phyloP scores from a whole-genome alignment of 2,888 invertebrate genomes.

The Netelia inedita region DNA sequence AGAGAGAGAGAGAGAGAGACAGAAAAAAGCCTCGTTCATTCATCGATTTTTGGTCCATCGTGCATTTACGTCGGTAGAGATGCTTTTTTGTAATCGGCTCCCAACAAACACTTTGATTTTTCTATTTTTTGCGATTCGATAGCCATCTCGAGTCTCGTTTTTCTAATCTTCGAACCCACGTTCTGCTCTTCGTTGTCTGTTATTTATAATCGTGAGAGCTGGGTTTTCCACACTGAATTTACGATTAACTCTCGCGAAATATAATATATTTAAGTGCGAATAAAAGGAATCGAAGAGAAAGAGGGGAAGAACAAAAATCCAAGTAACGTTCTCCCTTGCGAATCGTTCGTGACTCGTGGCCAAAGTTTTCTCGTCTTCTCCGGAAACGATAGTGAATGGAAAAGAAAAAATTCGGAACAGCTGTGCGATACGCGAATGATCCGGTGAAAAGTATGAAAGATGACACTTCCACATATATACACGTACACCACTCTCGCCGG shows the following conservation, averaged over 20 bases:
- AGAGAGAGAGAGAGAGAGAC: background rate
- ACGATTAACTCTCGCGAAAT: background rate
- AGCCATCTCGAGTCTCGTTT: background rate
- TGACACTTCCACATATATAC: conserved; percentile 25
- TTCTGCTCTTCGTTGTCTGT: conserved; percentile 24
- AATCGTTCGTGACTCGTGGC: conserved; percentile 61
- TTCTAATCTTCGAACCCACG: background rate
- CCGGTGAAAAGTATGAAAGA: background rate
- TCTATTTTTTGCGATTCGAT: background rate
- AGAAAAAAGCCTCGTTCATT: background rate
- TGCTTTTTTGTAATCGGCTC: background rate
- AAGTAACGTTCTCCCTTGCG: conserved; percentile 37
- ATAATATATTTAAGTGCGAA: conserved; percentile 40
- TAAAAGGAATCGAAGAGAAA: conserved; percentile 25
- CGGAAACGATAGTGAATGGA: conserved; percentile 13
- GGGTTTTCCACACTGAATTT: conserved; percentile 36
- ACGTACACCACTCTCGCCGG: conserved; percentile 16
- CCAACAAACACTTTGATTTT: background rate
- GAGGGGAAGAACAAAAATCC: conserved; percentile 10
- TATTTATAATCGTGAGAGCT: conserved; percentile 43
- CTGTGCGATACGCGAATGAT: background rate
- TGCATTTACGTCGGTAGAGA: background rate
- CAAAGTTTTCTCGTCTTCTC: conserved; percentile 56
- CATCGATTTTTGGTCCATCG: background rate
- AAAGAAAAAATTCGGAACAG: conserved; percentile 1